Evolutionary conservation across 2,797 vertebrate genomes (phyloP).

Genomic region (Vespertilio murinus): DNA sequence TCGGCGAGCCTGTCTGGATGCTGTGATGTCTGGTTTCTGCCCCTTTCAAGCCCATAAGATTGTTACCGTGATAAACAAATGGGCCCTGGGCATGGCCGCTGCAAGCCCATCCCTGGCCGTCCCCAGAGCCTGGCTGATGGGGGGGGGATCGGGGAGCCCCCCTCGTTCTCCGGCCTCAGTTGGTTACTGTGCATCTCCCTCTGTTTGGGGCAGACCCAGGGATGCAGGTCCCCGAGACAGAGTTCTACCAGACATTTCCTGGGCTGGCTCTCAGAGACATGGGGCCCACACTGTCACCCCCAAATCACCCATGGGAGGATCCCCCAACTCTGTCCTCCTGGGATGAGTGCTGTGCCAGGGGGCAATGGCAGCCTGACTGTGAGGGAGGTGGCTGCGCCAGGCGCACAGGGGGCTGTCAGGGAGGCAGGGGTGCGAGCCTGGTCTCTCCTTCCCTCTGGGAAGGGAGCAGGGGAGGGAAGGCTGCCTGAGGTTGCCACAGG

Average conservation of each 20-base stretch:
- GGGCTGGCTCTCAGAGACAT: neutral
- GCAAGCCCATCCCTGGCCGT: neutral
- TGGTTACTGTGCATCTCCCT: neutral
- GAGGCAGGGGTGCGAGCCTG: fast-evolving
- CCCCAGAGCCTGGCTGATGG: neutral
- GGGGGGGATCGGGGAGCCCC: neutral
- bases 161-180: neutral
- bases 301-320: neutral
- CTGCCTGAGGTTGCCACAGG: neutral
- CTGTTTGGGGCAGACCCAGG: neutral
- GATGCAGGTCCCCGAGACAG: neutral
- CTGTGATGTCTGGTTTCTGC: neutral
- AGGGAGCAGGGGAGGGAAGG: neutral
- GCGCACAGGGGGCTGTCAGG: neutral
- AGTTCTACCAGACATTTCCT: neutral
- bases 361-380: neutral
- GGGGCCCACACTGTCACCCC: neutral
- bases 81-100: neutral
- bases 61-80: neutral
- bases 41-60: neutral
- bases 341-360: neutral
- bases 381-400: neutral
- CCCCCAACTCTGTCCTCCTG: neutral
- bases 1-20: neutral
- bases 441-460: neutral